Evolutionary conservation across 2,888 invertebrate species (phyloP).

Genomic region (Drosophila melanosoma): DNA sequence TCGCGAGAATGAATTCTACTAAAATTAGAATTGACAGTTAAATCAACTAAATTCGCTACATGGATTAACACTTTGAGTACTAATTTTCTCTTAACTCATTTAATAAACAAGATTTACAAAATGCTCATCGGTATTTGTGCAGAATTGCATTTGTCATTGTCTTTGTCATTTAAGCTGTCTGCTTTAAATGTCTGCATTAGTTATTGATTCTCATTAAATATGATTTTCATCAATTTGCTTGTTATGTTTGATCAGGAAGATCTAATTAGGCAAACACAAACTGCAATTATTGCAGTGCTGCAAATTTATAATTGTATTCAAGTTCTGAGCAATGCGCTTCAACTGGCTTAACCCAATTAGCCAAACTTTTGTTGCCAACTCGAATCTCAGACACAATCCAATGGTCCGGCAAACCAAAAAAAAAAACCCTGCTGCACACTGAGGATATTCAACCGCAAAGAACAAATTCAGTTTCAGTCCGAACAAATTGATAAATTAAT

Average conservation of each 20-base stretch:
- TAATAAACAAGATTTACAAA: neutral
- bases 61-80: neutral
- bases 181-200: neutral
- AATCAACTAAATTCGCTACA: neutral
- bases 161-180: neutral
- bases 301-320: slow-evolving; percentile 18
- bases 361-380: slow-evolving; percentile 26
- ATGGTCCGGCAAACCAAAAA: slow-evolving; percentile 20
- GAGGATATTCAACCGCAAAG: slow-evolving; percentile 35
- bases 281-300: slow-evolving; percentile 5
- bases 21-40: neutral
- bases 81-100: neutral
- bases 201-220: neutral
- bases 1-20: too few species aligned
- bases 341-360: slow-evolving; percentile 44
- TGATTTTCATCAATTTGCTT: neutral
- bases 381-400: slow-evolving; percentile 40
- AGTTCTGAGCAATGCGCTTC: slow-evolving; percentile 11
- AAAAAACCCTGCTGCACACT: slow-evolving; percentile 10
- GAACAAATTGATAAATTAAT: slow-evolving; percentile 68
- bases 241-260: neutral
- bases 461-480: slow-evolving; percentile 35
- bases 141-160: neutral
- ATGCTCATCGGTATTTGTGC: neutral
- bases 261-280: neutral